Evolutionary conservation across 2,113 vertebrate species (phyloP), one percentile per base, ranked within the genome.

Genomic region (Struthio camelus): DNA sequence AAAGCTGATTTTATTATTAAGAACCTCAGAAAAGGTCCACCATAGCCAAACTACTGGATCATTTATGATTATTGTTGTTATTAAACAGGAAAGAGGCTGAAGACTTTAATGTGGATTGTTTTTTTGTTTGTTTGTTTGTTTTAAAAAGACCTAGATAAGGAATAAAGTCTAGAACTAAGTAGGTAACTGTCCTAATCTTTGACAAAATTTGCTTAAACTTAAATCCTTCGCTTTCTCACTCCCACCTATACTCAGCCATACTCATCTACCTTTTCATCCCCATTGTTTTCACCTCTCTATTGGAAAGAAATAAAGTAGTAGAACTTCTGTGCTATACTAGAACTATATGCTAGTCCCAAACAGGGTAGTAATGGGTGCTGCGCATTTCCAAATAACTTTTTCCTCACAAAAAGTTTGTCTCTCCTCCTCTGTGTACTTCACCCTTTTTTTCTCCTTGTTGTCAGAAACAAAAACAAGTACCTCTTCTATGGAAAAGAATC

Each of bases 391-490:
- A 14, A 59, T 50, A 56, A 56, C 22, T 18, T 93, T 69, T 87
- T 61, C 56, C 16, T 73, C 51, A 27, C 1, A 36, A 79, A 75
- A 71, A 14, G 6, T 64, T 94, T 84, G 32, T 64, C 40, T 54
- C n/a, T 84, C 18, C 86, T 86, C 83, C 61, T 65, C 48, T 46
- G 16, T 27, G 51, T n/a, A 66, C 44, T 42, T 89, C 3, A 58
- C 9, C 32, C 36, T 87, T 90, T 96, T 90, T 53, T 6, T 46
- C n/a, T 90, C 50, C 80, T 6, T 88, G 56, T 64, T 61, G 51
- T 72, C 76, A 93, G 80, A 81, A 95, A 84, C 72, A 61, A 94
- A 97, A 95, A 87, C 78, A 94, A 95, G 91, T 90, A 88, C 92
- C 94, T 88, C 95, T 95, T 80, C 80, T 67, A 75, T 53, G 69